phyloP scores from a whole-genome alignment of 1,140 invertebrate genomes.

The Chrysopa pallens region DNA sequence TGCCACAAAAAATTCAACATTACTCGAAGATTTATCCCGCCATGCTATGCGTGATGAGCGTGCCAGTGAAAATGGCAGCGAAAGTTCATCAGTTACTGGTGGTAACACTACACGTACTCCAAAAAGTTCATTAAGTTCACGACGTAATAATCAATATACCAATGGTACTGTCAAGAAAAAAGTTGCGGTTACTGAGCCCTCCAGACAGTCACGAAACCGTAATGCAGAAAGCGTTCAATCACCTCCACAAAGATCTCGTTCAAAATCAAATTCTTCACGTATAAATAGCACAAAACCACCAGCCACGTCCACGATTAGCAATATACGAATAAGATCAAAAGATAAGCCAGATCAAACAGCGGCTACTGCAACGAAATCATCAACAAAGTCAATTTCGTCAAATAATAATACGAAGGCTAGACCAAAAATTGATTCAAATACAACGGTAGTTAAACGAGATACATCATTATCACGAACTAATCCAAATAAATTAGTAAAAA shows the following conservation, averaged over 20 bases:
- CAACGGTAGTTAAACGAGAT: too few relatives aligned
- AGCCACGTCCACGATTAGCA: constrained; percentile 7
- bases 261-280: constrained; percentile 6
- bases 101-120: constrained; percentile 15
- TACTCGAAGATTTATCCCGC: constrained; percentile 20
- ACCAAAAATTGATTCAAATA: too few relatives aligned
- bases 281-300: background rate
- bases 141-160: background rate
- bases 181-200: background rate
- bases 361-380: constrained; percentile 1
- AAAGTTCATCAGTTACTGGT: constrained; percentile 47
- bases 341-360: background rate
- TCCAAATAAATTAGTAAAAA: background rate
- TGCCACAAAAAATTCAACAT: constrained; percentile 25
- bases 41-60: constrained; percentile 35
- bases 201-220: constrained; percentile 1
- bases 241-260: background rate
- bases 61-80: constrained; percentile 50
- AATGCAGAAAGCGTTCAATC: background rate
- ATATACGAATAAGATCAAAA: background rate
- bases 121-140: constrained; percentile 1
- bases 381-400: constrained; percentile 3
- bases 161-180: constrained; percentile 20
- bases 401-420: background rate
- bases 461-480: too few relatives aligned